These are phyloP conservation scores for Mormyrus iriodes DNA, from an alignment of 2,113 vertebrate species.

Conservation along the genomic window DNA sequence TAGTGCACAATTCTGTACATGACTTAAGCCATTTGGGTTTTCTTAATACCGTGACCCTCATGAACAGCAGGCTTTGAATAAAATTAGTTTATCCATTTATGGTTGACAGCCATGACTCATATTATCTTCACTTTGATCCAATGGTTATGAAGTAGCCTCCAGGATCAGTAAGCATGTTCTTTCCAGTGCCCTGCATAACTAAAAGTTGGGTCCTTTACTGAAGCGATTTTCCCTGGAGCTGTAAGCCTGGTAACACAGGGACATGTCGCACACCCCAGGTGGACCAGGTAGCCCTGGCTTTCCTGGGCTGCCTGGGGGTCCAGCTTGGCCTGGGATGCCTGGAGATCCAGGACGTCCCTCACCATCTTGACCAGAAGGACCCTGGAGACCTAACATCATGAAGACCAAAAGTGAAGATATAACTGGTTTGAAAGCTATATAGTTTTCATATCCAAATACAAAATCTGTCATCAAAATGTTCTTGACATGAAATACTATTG, in stretches of 20 bases:
- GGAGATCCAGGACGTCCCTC: conserved; percentile 55
- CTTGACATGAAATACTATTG: background rate
- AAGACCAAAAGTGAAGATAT: background rate
- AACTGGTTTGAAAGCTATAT: background rate
- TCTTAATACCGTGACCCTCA: background rate
- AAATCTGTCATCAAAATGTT: background rate
- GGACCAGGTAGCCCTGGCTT: conserved; percentile 56
- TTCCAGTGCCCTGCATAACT: conserved; percentile 14
- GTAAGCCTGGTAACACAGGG: conserved; percentile 65
- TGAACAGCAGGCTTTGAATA: conserved; percentile 3
- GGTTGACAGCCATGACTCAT: background rate
- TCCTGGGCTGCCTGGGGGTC: conserved; percentile 53
- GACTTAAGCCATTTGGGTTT: background rate
- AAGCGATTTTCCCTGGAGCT: conserved; percentile 59
- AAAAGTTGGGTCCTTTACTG: conserved; percentile 69
- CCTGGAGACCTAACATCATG: conserved; percentile 52
- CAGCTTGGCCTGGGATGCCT: conserved; percentile 62
- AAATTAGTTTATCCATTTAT: background rate
- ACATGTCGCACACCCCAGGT: conserved; percentile 62
- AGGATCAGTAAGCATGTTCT: background rate
- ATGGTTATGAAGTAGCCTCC: background rate
- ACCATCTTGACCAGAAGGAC: conserved; percentile 60
- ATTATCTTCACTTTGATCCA: conserved; percentile 1
- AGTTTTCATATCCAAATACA: background rate
- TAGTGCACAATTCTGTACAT: conserved; percentile 20